A percentile compares a stretch with the other conserved stretches of the same genome.
These are phyloP conservation scores for Lithobates sylvaticus DNA, from an alignment of 2,797 vertebrate species.

Conservation along the genomic window DNA sequence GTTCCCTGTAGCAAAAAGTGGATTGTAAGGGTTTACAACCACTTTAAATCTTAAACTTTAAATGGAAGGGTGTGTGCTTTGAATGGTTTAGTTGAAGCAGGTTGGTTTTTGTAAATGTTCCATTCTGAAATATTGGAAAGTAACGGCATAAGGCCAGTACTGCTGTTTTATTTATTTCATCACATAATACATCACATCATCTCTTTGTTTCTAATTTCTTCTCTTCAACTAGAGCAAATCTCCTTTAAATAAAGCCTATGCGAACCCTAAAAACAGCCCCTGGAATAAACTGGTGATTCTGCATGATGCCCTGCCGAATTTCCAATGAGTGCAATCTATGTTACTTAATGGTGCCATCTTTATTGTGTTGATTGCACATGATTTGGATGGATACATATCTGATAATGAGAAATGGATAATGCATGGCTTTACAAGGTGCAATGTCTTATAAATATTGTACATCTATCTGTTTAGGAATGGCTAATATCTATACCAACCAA, in stretches of 20 bases:
- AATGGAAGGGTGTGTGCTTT: no score
- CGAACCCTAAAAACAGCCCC: slow-evolving; percentile 64
- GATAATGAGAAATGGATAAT: neutral
- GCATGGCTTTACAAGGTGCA: neutral
- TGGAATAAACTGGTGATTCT: slow-evolving; percentile 75
- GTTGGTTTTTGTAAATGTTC: no score
- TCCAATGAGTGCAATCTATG: slow-evolving; percentile 20
- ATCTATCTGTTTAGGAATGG: no score
- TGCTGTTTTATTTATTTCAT: slow-evolving; percentile 34
- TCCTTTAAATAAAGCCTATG: slow-evolving; percentile 59
- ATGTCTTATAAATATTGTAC: no score
- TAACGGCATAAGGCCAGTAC: neutral
- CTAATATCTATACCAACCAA: no score
- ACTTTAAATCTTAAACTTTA: no score
- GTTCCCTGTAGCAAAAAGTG: no score
- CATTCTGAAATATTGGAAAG: no score
- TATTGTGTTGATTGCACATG: neutral
- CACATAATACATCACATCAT: slow-evolving; percentile 41
- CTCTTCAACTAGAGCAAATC: slow-evolving; percentile 48
- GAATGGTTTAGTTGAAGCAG: no score
- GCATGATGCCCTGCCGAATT: slow-evolving; percentile 52
- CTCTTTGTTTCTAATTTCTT: slow-evolving; percentile 56
- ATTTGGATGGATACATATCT: slow-evolving; percentile 10
- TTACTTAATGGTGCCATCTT: neutral
- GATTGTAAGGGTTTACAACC: no score